A percentile compares a stretch with the other conserved stretches of the same genome.
Evolutionary conservation across 2,888 invertebrate genomes (phyloP).

Genomic region (Biston stratarius): DNA sequence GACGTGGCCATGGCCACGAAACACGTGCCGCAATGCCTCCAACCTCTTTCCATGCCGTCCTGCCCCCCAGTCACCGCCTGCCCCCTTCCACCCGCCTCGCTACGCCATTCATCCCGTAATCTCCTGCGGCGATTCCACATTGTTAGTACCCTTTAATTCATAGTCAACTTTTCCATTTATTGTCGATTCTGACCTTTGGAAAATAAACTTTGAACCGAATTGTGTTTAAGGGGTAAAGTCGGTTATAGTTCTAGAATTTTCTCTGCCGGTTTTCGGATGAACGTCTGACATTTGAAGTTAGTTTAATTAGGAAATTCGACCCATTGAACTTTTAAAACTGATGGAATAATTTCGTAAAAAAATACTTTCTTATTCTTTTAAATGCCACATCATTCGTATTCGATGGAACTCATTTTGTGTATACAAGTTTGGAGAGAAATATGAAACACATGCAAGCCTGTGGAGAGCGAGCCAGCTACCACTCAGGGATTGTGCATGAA

Average conservation of each 20-base stretch:
- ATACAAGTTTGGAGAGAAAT: constrained; percentile 1
- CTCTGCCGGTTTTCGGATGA: constrained; percentile 37
- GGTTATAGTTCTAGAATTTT: constrained; percentile 46
- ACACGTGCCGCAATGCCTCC: constrained; percentile 62
- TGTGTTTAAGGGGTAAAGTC: constrained; percentile 48
- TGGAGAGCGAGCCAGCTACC: constrained; percentile 68
- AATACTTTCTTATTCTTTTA: constrained; percentile 16
- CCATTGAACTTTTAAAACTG: constrained; percentile 38
- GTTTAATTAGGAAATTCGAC: constrained; percentile 28
- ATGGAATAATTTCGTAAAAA: constrained; percentile 20
- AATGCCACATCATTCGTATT: constrained; percentile 6
- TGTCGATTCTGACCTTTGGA: constrained; percentile 73
- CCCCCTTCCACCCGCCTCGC: constrained; percentile 38
- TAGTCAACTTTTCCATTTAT: constrained; percentile 76
- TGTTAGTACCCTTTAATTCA: constrained; percentile 56
- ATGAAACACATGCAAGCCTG: constrained; percentile 53
- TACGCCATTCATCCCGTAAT: constrained; percentile 65
- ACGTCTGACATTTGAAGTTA: constrained; percentile 54
- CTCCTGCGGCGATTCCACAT: constrained; percentile 57
- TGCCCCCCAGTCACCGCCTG: constrained; percentile 35
- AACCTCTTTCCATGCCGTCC: constrained; percentile 47
- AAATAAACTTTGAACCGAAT: constrained; percentile 66
- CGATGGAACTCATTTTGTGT: not conserved
- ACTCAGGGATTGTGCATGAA: constrained; percentile 79
- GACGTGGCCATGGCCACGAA: constrained; percentile 78